These are phyloP conservation scores for Ylistrum balloti DNA, from an alignment of 1,140 invertebrate species.

Conservation along the genomic window DNA sequence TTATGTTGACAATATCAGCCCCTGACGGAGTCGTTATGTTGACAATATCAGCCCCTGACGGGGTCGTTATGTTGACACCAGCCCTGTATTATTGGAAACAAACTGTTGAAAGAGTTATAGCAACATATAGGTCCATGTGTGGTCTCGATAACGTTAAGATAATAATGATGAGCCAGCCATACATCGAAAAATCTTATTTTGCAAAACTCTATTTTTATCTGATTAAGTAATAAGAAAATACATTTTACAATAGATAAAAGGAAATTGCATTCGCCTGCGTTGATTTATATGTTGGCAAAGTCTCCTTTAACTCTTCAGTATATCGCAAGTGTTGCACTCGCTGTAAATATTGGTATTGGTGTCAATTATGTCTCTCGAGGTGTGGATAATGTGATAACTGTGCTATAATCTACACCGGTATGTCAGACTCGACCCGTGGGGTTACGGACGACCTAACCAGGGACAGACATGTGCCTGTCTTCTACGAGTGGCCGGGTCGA, in stretches of 20 bases:
- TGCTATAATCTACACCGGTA: background rate
- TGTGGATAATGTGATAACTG: background rate
- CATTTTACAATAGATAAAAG: background rate
- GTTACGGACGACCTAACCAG: background rate
- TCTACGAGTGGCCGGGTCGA: conserved; percentile 35
- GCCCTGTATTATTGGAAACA: too few relatives aligned
- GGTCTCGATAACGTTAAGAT: too few relatives aligned
- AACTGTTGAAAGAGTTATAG: too few relatives aligned
- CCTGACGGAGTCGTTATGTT: too few relatives aligned
- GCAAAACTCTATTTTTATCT: background rate
- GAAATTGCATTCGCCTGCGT: too few relatives aligned
- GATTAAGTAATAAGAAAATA: background rate
- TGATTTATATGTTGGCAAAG: too few relatives aligned
- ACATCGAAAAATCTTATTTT: too few relatives aligned
- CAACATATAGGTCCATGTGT: too few relatives aligned
- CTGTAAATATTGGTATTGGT: background rate
- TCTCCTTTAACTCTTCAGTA: background rate
- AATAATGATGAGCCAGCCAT: too few relatives aligned
- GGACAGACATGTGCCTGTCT: background rate
- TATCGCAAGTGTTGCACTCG: background rate
- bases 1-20: too few relatives aligned
- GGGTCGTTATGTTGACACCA: too few relatives aligned
- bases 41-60: too few relatives aligned
- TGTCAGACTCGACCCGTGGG: background rate
- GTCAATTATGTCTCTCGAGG: background rate